These are phyloP conservation scores for Excalfactoria chinensis DNA, from an alignment of 2,113 vertebrate genomes.

Conservation along the genomic window DNA sequence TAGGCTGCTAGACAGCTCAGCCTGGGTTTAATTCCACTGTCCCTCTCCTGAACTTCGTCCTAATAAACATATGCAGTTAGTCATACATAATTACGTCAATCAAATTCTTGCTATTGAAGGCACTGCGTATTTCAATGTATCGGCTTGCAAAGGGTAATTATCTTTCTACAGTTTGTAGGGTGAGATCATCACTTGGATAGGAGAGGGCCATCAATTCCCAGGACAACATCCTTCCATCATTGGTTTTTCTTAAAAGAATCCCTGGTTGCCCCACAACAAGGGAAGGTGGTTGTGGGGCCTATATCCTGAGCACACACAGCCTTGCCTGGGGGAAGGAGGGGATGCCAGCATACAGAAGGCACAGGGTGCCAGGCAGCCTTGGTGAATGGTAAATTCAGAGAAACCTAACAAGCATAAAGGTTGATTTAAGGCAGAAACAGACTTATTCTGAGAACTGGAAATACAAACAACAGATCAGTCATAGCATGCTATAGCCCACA, in stretches of 20 bases:
- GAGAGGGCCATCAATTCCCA: background rate
- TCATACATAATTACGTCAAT: slow-evolving; percentile 8
- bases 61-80: background rate
- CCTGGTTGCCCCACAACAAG: background rate
- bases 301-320: background rate
- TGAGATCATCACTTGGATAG: background rate
- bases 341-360: background rate
- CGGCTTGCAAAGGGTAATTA: slow-evolving; percentile 9
- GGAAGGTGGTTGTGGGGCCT: too few species aligned
- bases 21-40: background rate
- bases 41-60: background rate
- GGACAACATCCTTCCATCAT: background rate
- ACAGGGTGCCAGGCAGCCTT: background rate
- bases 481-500: background rate
- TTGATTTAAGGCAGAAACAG: background rate
- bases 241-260: background rate
- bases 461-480: background rate
- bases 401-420: background rate
- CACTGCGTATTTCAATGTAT: background rate
- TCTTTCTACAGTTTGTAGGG: background rate
- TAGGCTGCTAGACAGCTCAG: background rate
- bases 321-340: background rate
- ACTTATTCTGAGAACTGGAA: background rate
- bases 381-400: background rate
- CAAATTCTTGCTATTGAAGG: background rate